These are phyloP conservation scores for Coelopa frigida DNA, from an alignment of 1,140 invertebrate species.

Conservation along the genomic window DNA sequence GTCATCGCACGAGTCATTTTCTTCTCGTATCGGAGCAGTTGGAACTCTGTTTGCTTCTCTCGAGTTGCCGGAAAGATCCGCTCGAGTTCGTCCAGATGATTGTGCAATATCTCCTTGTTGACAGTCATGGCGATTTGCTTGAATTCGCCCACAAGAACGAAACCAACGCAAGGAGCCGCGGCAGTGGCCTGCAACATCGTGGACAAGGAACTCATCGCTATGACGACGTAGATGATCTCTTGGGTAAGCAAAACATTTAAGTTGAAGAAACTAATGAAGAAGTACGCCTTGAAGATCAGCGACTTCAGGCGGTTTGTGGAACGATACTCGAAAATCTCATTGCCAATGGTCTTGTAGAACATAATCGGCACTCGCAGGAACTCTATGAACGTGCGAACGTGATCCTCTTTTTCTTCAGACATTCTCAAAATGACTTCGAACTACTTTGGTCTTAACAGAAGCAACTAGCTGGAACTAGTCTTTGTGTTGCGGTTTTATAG, in stretches of 20 bases:
- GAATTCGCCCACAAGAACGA: constrained; percentile 33
- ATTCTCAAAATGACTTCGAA: too few species aligned
- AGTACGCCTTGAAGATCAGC: constrained; percentile 23
- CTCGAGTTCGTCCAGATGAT: constrained; percentile 29
- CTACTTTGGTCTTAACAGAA: too few species aligned
- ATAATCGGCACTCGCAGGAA: constrained; percentile 30
- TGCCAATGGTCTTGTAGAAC: constrained; percentile 32
- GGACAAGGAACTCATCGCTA: constrained; percentile 24
- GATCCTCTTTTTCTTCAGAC: too few species aligned
- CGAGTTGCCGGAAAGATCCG: constrained; percentile 29
- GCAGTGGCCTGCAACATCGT: constrained; percentile 32
- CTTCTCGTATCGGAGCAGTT: constrained; percentile 19
- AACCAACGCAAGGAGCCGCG: constrained; percentile 38
- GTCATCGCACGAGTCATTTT: constrained; percentile 32
- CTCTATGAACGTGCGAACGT: constrained; percentile 26
- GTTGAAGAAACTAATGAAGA: constrained; percentile 31
- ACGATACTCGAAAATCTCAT: constrained; percentile 34
- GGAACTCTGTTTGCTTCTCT: constrained; percentile 18
- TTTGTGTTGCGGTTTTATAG: too few species aligned
- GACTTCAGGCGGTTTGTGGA: constrained; percentile 18
- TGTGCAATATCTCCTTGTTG: constrained; percentile 16
- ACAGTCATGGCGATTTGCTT: constrained; percentile 26
- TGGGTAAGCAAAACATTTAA: constrained; percentile 31
- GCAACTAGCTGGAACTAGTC: too few species aligned
- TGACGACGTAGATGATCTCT: constrained; percentile 30